Evolutionary conservation across 2,113 vertebrate species (phyloP), one percentile per base, ranked within the genome.

Genomic region (Corapipo altera): DNA sequence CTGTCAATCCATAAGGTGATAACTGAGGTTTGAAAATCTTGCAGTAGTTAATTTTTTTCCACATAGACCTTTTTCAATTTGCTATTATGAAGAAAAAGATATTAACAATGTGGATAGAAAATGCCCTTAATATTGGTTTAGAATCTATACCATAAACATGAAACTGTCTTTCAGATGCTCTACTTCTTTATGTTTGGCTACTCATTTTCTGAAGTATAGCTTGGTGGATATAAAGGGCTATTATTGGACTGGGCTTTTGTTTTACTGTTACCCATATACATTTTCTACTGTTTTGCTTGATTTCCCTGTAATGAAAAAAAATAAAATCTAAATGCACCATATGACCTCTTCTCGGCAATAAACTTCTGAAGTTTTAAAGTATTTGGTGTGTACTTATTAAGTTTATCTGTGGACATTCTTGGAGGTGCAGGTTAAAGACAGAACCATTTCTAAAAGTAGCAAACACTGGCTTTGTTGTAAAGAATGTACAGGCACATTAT

Each of bases 331-430:
- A 95, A 96, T 97, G 91, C 89, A 91, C 94, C 89, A 96, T 85
- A 74, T 98, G 96, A 97, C 93, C 93, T 97, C 79, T 96, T 97
- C 96, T 97, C 78, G 87, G 88, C 96, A 98, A 98, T 98, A 98
- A 98, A 98, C 83, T 95, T 97, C 84, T 89, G 88, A 94, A 97
- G 91, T 96, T 98, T 97, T 95, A 85, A 98, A 84, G 33, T 88
- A 39, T 73, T 92, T 95, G 91, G 83, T 88, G 91, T 92, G 95
- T 96, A 49, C 88, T 88, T 97, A 83, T 46, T 78, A 43, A 49
- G 57, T 81, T 76, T 51, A 57, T 65, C 58, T 54, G 19, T 67
- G 22, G 24, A 16, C 4, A 0, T 59, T 81, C 21, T 67, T 65
- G 39, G 52, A 75, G 20, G 12, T 67, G 35, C 46, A 66, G 43